Base-by-base conservation (phyloP, 2,113 vertebrate species). In the Semnornis frantzii region DNA sequence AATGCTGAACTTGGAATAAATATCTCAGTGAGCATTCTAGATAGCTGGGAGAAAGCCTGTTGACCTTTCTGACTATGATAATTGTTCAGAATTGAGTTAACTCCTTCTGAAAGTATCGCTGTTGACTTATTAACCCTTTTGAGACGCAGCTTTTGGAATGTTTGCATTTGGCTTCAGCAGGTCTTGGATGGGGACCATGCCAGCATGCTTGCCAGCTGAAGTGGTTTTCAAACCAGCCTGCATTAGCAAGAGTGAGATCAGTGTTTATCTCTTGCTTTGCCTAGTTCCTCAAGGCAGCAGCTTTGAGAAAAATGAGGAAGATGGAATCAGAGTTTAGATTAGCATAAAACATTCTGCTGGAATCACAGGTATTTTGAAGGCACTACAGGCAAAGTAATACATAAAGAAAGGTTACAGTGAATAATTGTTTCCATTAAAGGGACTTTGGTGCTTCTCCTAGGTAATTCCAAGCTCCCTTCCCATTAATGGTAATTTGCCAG, bases 401-500 rank as follows among this genome's bases (percentile, higher is more conserved):
- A 18, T 23, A n/a, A 30, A 52, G n/a, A 68, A 55, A 91, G 39
- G 23, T 55, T 87, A 42, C 39, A 83, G 72, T 94, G 85, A 94
- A 52, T 86, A 93, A 95, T 95, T 83, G 62, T 91, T 94, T 82
- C 85, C 91, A 93, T 96, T 96, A 91, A 81, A 84, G 77, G 44
- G 90, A 88, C 91, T 86, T 83, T 2, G 10, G 62, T 82, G 50
- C 74, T 81, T 86, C 90, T 88, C 42, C 69, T 75, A 59, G 79
- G 73, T 91, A 95, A 88, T 92, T 91, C 70, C 64, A 65, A 90
- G 50, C 87, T 94, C 73, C 87, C 85, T 96, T 94, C 62, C 87
- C 82, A 91, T 90, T 96, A 95, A 93, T 84, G 80, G 93, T 95
- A 93, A 91, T 95, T 97, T 95, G 89, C 95, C 82, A 93, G 93